Evolutionary conservation across 2,113 vertebrate genomes (phyloP), one percentile per base, ranked within the genome.

Genomic region (Falcunculus frontatus): DNA sequence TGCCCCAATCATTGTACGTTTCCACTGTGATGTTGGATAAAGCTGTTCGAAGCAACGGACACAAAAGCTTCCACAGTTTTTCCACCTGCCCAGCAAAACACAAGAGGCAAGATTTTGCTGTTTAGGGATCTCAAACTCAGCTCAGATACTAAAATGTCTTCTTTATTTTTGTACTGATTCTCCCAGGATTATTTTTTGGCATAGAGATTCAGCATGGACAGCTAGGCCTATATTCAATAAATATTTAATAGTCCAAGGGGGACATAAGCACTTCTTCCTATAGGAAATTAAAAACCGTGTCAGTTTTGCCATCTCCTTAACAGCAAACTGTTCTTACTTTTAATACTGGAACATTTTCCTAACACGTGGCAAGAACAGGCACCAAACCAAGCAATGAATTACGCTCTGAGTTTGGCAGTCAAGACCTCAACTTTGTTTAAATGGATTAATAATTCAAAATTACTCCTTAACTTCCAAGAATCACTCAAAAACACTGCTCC

Each of bases 1-100:
- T 99, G 50, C 99, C 99, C 99, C 99, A 99, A 82, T 99, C 99
- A 6, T 98, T 98, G 29, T 99, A 99, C 0, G 99, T 99, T 93
- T 99, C 99, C 85, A 99, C 98, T 4, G 99, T 99, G 81, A 99
- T 99, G 97, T 99, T 99, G 88, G 98, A 98, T 52, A 99, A 97
- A 16, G 99, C 99, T 12, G 98, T 99, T 83, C 98, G 98, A 76
- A 99, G 98, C 90, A 99, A 96, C 0, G 99, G 99, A 95, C 99
- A 99, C 42, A 99, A 95, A 91, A 99, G 91, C 70, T 97, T 96
- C 99, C 99, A 99, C n/a, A 99, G 98, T 14, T 95, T 98, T 89
- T 99, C 99, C 49, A 99, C 99, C 99, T 99, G 96, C 44, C 89
- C 97, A 90, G 90, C 56, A 89, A 64, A 95, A 95, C 6, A 72